Evolutionary conservation across 2,797 vertebrate species (phyloP).

Genomic region (Microcaecilia unicolor): DNA sequence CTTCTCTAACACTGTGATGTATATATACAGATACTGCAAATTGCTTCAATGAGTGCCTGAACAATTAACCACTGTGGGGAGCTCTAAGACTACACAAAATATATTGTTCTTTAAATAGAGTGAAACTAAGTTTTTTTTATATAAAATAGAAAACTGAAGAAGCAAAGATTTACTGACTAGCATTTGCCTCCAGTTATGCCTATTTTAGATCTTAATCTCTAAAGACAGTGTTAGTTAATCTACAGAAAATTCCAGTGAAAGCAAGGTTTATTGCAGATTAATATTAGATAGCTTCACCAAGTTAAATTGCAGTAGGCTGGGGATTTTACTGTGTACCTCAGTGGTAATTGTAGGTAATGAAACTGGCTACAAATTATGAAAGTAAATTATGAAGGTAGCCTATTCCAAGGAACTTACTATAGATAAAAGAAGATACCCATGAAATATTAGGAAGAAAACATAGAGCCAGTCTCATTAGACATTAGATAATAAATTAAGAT

Average conservation of each 20-base stretch:
- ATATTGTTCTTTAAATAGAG: neutral
- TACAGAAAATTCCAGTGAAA: constrained; percentile 13
- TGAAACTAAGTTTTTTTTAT: neutral
- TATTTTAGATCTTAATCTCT: neutral
- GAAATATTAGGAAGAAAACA: no score
- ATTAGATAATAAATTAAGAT: no score
- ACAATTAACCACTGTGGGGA: constrained; percentile 36
- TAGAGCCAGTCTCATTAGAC: no score
- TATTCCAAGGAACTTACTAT: constrained; percentile 9
- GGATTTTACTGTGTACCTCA: constrained; percentile 40
- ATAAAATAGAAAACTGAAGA: neutral
- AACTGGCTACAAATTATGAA: constrained; percentile 16
- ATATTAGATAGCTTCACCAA: constrained; percentile 13
- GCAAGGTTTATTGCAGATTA: neutral
- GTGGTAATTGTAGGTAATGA: constrained; percentile 34
- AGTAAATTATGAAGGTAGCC: constrained; percentile 21
- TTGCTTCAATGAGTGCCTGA: neutral
- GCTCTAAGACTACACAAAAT: constrained; percentile 43
- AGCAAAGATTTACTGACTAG: neutral
- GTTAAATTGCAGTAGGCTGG: constrained; percentile 6
- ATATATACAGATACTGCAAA: no score
- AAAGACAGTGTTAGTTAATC: constrained; percentile 4
- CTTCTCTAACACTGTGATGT: no score
- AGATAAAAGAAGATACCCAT: constrained; percentile 22
- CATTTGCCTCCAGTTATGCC: neutral